These are phyloP conservation scores for Miichthys miiuy DNA, from an alignment of 2,797 vertebrate genomes.

Conservation along the genomic window DNA sequence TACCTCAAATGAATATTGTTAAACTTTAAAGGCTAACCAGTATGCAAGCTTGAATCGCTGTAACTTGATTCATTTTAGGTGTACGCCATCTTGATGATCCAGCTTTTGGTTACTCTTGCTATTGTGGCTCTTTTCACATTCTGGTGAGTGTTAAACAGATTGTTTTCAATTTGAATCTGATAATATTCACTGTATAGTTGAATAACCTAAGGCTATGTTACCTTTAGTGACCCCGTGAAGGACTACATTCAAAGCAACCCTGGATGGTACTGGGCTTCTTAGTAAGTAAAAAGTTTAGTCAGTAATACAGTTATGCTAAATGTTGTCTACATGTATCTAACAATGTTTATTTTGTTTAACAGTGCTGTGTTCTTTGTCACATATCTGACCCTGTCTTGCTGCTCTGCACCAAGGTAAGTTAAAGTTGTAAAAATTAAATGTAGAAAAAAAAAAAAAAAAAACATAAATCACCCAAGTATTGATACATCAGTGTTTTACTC, in stretches of 20 bases:
- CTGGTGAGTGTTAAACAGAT: slow-evolving; percentile 84
- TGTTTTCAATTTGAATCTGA: background rate
- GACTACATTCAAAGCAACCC: slow-evolving; percentile 91
- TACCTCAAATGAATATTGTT: background rate
- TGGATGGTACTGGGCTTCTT: slow-evolving; percentile 97
- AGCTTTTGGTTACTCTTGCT: slow-evolving; percentile 90
- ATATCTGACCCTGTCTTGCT: slow-evolving; percentile 93
- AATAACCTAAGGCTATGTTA: slow-evolving; percentile 21
- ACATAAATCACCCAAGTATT: background rate
- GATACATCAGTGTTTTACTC: background rate
- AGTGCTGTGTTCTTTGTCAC: slow-evolving; percentile 94
- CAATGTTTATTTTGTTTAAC: slow-evolving; percentile 48
- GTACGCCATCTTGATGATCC: slow-evolving; percentile 91
- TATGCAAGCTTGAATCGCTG: background rate
- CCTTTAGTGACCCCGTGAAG: slow-evolving; percentile 89
- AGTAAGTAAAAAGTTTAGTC: slow-evolving; percentile 86
- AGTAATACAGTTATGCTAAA: background rate
- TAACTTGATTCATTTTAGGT: slow-evolving; percentile 82
- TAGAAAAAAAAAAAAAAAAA: no score
- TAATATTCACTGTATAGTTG: no score
- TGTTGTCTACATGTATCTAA: background rate
- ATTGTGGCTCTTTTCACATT: slow-evolving; percentile 94
- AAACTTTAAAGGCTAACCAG: background rate
- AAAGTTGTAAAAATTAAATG: background rate
- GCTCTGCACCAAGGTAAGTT: slow-evolving; percentile 89